Evolutionary conservation across 2,888 invertebrate species (phyloP), one percentile per base, ranked within the genome.

Genomic region (Drosophila villosipedis): DNA sequence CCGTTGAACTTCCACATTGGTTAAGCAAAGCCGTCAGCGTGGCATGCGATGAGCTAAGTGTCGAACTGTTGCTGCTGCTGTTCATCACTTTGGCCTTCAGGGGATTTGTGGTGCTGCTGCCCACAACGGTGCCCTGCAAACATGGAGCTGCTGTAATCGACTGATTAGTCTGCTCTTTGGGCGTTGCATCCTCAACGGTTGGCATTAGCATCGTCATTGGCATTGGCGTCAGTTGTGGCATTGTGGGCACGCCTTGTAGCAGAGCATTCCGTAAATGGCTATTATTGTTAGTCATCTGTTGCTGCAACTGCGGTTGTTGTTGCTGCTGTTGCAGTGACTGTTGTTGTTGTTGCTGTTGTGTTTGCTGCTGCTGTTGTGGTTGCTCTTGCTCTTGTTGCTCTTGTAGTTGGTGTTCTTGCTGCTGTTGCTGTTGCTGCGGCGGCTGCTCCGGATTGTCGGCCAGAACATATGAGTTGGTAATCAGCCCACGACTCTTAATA

Each of bases 21-120:
- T 92, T 93, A 5, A 93, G 88, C 22, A 93, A 79, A 7, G 93
- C 93, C 2, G 93, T 93, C 4, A 93, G 82, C 10, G 93, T 93
- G 22, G 93, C 93, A 80, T 93, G 93, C 12, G 93, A 92, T 10
- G 93, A 93, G 70, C 93, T 93, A 41, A 93, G 83, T 4, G 92
- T 89, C 2, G 85, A 89, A 74, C 93, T 78, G 55, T 31, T 93
- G 39, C 82, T 70, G 22, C 83, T 93, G 39, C 84, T 71, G 25
- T 78, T 78, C 16, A 84, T 55, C 30, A 57, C n/a, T 57, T 88
- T 88, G 47, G 61, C n/a, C 50, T 90, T 91, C 0, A 81, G 54
- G 1, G 70, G 71, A 49, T 78, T 88, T 2, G 81, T 65, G 37
- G 82, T 82, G 41, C 89, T 89, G 71, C 85, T 86, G 55, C 89